Evolutionary conservation across 2,888 invertebrate species (phyloP).

Genomic region (Synanthedon formicaeformis): DNA sequence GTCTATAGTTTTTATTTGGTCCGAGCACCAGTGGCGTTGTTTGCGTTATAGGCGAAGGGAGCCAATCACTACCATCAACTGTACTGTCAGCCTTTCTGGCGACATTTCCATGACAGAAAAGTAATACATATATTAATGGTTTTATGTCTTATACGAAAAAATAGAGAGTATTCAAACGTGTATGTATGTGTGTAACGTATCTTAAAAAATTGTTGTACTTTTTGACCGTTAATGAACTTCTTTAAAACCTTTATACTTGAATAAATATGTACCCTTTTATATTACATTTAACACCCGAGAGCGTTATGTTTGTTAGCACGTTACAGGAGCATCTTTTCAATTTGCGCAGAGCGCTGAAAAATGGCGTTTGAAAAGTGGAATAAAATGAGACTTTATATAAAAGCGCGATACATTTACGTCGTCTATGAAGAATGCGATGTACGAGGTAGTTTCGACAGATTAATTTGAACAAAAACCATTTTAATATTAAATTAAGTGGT

Average conservation of each 20-base stretch:
- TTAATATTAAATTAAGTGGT: not conserved
- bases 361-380: conserved; percentile 12
- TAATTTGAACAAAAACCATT: not conserved
- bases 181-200: too few relatives aligned
- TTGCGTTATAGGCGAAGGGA: too few relatives aligned
- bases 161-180: too few relatives aligned
- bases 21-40: too few relatives aligned
- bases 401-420: conserved; percentile 20
- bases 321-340: conserved; percentile 9
- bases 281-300: not conserved
- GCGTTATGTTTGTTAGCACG: not conserved
- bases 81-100: too few relatives aligned
- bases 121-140: too few relatives aligned
- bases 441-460: not conserved
- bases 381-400: conserved; percentile 18
- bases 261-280: not conserved
- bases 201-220: too few relatives aligned
- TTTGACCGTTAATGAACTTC: not conserved
- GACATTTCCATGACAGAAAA: too few relatives aligned
- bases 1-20: too few relatives aligned
- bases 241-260: not conserved
- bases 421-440: conserved; percentile 14
- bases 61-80: too few relatives aligned
- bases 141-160: too few relatives aligned
- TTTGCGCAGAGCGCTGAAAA: conserved; percentile 13